A percentile compares a stretch with the other conserved stretches of the same genome.
Conservation (phyloP, 2,888 invertebrate species). For the Lysandra coridon region DNA sequence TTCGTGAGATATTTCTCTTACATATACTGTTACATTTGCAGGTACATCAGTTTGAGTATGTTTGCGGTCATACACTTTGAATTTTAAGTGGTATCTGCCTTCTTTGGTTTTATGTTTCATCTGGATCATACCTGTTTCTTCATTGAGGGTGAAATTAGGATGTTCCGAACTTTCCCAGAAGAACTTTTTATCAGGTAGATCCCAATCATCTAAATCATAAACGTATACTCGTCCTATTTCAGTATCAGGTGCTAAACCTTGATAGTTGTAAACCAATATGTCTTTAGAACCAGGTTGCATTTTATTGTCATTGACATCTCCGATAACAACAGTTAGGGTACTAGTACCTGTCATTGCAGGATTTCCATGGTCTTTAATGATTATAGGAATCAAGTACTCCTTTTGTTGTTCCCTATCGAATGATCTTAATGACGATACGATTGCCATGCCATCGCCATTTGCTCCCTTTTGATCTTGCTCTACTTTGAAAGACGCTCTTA, state of each 20-base stretch:
- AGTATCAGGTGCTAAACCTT: slow-evolving; percentile 93
- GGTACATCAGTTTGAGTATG: slow-evolving; percentile 97
- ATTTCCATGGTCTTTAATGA: slow-evolving; percentile 97
- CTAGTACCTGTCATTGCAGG: slow-evolving; percentile 98
- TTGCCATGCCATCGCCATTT: slow-evolving; percentile 98
- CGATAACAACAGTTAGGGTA: slow-evolving; percentile 97
- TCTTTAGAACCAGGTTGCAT: slow-evolving; percentile 99
- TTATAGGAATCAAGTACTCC: slow-evolving; percentile 97
- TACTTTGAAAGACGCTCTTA: slow-evolving; percentile 96
- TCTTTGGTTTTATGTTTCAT: slow-evolving; percentile 96
- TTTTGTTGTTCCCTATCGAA: slow-evolving; percentile 98
- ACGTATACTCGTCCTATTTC: slow-evolving; percentile 98
- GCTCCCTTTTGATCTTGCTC: slow-evolving; percentile 98
- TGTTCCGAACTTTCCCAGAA: slow-evolving; percentile 95
- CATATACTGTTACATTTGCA: slow-evolving; percentile 97
- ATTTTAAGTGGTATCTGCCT: slow-evolving; percentile 89
- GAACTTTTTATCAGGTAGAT: slow-evolving; percentile 97
- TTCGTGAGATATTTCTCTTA: slow-evolving; percentile 96
- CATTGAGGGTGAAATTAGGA: slow-evolving; percentile 92
- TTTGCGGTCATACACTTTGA: slow-evolving; percentile 95
- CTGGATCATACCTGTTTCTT: slow-evolving; percentile 96
- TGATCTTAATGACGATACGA: slow-evolving; percentile 94
- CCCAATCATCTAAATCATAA: slow-evolving; percentile 99
- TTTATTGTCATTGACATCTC: slow-evolving; percentile 98
- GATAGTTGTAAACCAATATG: slow-evolving; percentile 98